Evolutionary conservation across 2,797 vertebrate species (phyloP).

Genomic region (Leuciscus waleckii): DNA sequence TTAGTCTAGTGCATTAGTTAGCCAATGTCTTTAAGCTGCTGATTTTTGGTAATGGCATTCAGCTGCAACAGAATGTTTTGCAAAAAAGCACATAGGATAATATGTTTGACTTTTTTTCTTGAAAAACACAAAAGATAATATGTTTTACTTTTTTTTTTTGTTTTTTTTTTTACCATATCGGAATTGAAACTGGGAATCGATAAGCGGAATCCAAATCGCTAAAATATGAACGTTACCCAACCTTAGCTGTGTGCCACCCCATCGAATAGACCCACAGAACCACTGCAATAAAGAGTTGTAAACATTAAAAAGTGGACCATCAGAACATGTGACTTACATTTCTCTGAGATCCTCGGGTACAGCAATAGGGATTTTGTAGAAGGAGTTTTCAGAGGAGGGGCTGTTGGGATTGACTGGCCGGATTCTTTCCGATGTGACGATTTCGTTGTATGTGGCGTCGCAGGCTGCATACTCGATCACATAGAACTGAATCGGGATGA

Average conservation of each 20-base stretch:
- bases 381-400: slow-evolving; percentile 84
- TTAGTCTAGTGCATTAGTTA: too few relatives aligned
- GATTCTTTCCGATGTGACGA: slow-evolving; percentile 90
- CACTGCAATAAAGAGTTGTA: background rate
- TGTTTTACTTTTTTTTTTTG: too few relatives aligned
- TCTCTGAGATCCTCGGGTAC: slow-evolving; percentile 90
- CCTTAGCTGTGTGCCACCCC: background rate
- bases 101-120: too few relatives aligned
- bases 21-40: too few relatives aligned
- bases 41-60: too few relatives aligned
- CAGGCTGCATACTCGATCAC: slow-evolving; percentile 93
- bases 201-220: too few relatives aligned
- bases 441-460: slow-evolving; percentile 93
- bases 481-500: slow-evolving; percentile 81
- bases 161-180: background rate
- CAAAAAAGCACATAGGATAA: background rate
- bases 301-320: background rate
- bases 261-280: background rate
- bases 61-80: background rate
- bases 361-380: slow-evolving; percentile 87
- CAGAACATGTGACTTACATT: slow-evolving; percentile 79
- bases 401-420: slow-evolving; percentile 91
- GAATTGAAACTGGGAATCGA: too few relatives aligned
- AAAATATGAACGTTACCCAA: background rate
- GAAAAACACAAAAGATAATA: background rate